Evolutionary conservation across 2,888 invertebrate genomes (phyloP).

Genomic region (Agonopterix subpropinquella): DNA sequence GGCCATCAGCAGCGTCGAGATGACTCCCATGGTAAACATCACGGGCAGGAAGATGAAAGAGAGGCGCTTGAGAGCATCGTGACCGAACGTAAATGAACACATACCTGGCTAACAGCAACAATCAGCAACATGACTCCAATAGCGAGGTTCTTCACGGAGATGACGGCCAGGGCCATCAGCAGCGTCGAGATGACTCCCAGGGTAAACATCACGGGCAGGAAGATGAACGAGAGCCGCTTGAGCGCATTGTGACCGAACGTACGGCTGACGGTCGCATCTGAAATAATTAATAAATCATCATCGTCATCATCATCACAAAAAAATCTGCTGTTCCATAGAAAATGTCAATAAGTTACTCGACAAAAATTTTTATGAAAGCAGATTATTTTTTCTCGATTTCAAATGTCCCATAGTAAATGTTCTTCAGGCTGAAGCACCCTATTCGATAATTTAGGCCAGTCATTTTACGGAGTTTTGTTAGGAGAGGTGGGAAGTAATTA

Average conservation of each 20-base stretch:
- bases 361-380: too few relatives aligned
- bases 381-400: too few relatives aligned
- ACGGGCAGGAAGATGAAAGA: conserved; percentile 83
- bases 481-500: too few relatives aligned
- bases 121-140: conserved; percentile 80
- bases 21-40: conserved; percentile 85
- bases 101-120: conserved; percentile 75
- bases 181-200: conserved; percentile 85
- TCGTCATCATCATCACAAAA: too few relatives aligned
- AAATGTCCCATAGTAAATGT: too few relatives aligned
- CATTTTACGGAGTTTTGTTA: too few relatives aligned
- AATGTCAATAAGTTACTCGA: too few relatives aligned
- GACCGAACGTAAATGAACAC: conserved; percentile 74
- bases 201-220: conserved; percentile 85
- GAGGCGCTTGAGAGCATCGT: conserved; percentile 81
- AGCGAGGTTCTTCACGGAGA: conserved; percentile 83
- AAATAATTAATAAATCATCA: conserved; percentile 4
- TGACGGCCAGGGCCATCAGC: conserved; percentile 80
- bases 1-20: conserved; percentile 81
- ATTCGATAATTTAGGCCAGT: too few relatives aligned
- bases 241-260: conserved; percentile 84
- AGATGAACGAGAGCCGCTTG: conserved; percentile 81
- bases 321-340: too few relatives aligned
- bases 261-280: conserved; percentile 72
- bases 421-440: too few relatives aligned